These are phyloP conservation scores for Lasiommata megera DNA, from an alignment of 2,888 invertebrate species.

Conservation along the genomic window DNA sequence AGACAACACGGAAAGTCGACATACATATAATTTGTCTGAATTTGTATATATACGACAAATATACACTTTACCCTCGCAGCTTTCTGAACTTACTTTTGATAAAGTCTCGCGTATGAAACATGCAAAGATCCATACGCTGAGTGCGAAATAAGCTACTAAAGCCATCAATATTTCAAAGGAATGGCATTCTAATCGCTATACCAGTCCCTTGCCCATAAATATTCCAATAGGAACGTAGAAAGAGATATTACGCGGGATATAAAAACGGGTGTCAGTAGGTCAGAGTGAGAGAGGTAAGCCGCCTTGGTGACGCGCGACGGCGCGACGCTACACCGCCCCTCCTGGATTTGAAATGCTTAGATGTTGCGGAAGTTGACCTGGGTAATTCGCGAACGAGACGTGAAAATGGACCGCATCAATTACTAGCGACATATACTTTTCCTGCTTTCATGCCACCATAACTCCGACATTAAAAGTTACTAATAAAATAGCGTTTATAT, in stretches of 20 bases:
- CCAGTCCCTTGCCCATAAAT: constrained; percentile 65
- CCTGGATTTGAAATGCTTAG: constrained; percentile 48
- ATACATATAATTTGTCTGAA: background rate
- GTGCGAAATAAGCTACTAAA: constrained; percentile 56
- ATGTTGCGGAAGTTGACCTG: constrained; percentile 38
- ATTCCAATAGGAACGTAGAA: constrained; percentile 63
- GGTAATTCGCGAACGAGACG: background rate
- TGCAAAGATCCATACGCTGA: constrained; percentile 59
- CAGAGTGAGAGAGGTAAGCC: constrained; percentile 49
- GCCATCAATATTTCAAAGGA: constrained; percentile 61
- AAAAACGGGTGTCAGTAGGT: constrained; percentile 59
- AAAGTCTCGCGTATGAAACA: constrained; percentile 54
- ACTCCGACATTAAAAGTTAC: too few relatives aligned
- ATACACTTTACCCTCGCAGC: constrained; percentile 38
- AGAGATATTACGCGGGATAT: constrained; percentile 54
- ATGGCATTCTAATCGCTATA: constrained; percentile 69
- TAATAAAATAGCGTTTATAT: too few relatives aligned
- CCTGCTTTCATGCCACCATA: too few relatives aligned
- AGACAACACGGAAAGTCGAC: background rate
- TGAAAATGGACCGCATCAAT: background rate
- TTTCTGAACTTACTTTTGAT: constrained; percentile 49
- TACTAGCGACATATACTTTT: too few relatives aligned
- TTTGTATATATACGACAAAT: background rate
- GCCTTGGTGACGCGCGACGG: constrained; percentile 53
- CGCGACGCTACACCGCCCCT: constrained; percentile 32